A percentile compares a stretch with the other conserved stretches of the same genome.
Evolutionary conservation across 2,797 vertebrate genomes (phyloP).

Genomic region (Neomorphus geoffroyi): DNA sequence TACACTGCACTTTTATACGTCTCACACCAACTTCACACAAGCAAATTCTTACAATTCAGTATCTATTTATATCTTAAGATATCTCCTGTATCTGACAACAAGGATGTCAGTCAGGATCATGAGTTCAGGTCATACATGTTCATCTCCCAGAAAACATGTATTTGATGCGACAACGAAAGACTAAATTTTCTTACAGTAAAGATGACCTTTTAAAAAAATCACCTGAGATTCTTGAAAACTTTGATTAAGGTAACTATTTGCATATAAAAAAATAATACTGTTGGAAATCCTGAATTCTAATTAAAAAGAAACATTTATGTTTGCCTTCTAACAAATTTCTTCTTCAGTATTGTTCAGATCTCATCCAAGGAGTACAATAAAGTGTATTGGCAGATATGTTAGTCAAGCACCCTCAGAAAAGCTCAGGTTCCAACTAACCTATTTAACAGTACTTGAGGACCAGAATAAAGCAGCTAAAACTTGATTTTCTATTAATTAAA

Average conservation of each 20-base stretch:
- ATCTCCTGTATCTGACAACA: not conserved
- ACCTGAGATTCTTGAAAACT: not conserved
- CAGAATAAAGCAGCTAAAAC: not conserved
- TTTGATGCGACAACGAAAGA: not conserved
- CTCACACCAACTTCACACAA: not conserved
- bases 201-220: not conserved
- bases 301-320: slow-evolving; percentile 43
- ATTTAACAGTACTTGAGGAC: not conserved
- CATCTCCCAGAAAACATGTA: not conserved
- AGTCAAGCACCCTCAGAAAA: not conserved
- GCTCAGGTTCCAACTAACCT: not conserved
- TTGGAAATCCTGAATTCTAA: slow-evolving; percentile 28
- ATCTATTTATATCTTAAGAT: not conserved
- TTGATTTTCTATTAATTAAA: slow-evolving; percentile 6
- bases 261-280: slow-evolving; percentile 21
- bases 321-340: slow-evolving; percentile 21
- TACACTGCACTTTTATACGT: not conserved
- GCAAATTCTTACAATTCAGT: not conserved
- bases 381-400: not conserved
- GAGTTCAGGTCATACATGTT: not conserved
- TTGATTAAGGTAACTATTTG: slow-evolving; percentile 30
- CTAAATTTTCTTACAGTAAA: slow-evolving; percentile 21
- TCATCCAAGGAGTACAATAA: not conserved
- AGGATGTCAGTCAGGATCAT: not conserved
- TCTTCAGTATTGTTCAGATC: not conserved